These are phyloP conservation scores for Amblyteles armatorius DNA, from an alignment of 2,888 invertebrate species.

Conservation along the genomic window DNA sequence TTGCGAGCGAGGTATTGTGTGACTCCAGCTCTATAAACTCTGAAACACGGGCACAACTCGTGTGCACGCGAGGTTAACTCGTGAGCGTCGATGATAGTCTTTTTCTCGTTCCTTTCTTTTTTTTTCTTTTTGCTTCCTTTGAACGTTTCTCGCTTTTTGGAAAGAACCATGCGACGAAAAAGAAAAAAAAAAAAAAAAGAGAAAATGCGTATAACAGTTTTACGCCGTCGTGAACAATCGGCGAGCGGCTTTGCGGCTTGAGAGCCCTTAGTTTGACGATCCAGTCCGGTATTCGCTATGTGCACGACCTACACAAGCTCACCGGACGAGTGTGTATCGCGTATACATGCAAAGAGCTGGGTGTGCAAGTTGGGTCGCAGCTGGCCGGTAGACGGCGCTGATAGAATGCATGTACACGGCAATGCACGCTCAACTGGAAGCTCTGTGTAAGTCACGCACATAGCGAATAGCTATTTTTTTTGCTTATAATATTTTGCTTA, in stretches of 20 bases:
- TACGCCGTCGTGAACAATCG: conserved; percentile 46
- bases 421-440: too few relatives aligned
- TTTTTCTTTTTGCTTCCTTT: conserved; percentile 41
- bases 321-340: too few relatives aligned
- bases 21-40: conserved; percentile 45
- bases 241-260: conserved; percentile 28
- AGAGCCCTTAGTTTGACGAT: conserved; percentile 42
- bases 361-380: too few relatives aligned
- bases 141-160: conserved; percentile 47
- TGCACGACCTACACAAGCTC: too few relatives aligned
- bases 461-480: conserved; percentile 32
- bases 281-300: conserved; percentile 42
- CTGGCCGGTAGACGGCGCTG: too few relatives aligned
- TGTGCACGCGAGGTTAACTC: conserved; percentile 38
- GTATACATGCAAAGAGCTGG: too few relatives aligned
- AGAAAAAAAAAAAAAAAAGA: too few relatives aligned
- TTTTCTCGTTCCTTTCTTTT: conserved; percentile 25
- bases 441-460: too few relatives aligned
- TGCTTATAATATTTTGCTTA: conserved; percentile 45
- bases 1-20: conserved; percentile 33
- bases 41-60: conserved; percentile 35
- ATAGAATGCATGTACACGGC: too few relatives aligned
- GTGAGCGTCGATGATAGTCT: conserved; percentile 40
- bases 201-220: conserved; percentile 49
- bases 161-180: conserved; percentile 47